phyloP scores from a whole-genome alignment of 2,888 invertebrate genomes.

The Zaprionus obscuricornis region DNA sequence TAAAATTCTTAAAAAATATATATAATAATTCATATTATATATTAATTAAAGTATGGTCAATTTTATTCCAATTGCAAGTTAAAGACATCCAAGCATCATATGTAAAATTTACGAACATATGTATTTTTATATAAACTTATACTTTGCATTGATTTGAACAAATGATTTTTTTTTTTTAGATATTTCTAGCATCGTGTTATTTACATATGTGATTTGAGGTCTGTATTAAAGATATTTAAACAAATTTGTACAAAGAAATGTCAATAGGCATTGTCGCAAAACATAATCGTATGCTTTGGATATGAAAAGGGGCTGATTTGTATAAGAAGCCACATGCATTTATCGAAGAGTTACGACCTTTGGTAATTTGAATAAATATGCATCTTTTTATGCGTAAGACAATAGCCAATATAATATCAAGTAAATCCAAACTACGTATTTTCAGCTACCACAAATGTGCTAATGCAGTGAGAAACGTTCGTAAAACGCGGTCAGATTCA shows the following conservation, averaged over 20 bases:
- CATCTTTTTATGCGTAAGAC: conserved; percentile 43
- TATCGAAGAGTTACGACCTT: conserved; percentile 55
- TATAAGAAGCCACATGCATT: conserved; percentile 38
- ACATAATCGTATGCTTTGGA: conserved; percentile 5
- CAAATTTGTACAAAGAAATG: neutral
- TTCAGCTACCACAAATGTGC: conserved; percentile 14
- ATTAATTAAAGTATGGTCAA: no score
- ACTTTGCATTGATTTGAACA: no score
- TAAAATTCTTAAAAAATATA: no score
- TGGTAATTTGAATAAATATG: conserved; percentile 45
- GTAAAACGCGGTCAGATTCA: conserved; percentile 67
- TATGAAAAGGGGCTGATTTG: conserved; percentile 10
- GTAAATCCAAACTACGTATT: conserved; percentile 26
- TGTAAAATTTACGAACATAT: no score
- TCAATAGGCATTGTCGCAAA: conserved; percentile 10
- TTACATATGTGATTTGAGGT: no score
- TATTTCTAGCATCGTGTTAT: no score
- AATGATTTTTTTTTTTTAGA: no score
- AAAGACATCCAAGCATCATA: no score
- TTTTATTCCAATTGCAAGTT: no score
- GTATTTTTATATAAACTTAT: no score
- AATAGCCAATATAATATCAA: conserved; percentile 25
- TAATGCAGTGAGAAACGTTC: conserved; percentile 35
- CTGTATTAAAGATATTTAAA: no score
- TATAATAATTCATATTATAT: no score